Conservation (phyloP, 1,140 invertebrate species). For the Oncopeltus fasciatus region DNA sequence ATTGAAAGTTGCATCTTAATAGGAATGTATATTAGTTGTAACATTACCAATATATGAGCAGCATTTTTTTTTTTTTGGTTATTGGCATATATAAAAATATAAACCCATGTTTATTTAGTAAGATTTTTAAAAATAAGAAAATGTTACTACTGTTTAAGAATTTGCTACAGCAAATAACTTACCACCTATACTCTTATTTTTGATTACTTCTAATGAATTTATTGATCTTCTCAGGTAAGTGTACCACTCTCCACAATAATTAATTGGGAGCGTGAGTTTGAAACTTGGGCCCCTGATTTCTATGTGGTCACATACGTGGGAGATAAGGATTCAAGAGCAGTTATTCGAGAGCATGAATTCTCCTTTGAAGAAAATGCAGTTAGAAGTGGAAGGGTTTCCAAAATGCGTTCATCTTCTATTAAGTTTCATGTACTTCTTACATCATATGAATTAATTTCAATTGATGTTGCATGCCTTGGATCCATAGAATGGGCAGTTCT, state of each 20-base stretch:
- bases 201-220: too few species aligned
- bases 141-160: too few species aligned
- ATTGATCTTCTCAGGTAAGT: conserved; percentile 36
- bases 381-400: conserved; percentile 45
- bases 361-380: conserved; percentile 93
- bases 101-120: too few species aligned
- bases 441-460: conserved; percentile 95
- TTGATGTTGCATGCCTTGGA: conserved; percentile 89
- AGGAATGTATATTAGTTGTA: too few species aligned
- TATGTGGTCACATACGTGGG: conserved; percentile 98
- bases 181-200: too few species aligned
- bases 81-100: too few species aligned
- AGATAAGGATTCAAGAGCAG: conserved; percentile 92
- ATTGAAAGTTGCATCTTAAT: too few species aligned
- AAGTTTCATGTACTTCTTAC: conserved; percentile 98
- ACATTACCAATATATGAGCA: too few species aligned
- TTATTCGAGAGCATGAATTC: conserved; percentile 93
- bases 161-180: too few species aligned
- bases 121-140: too few species aligned
- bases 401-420: conserved; percentile 62
- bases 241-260: conserved; percentile 97
- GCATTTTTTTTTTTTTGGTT: too few species aligned
- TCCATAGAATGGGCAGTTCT: conserved; percentile 99
- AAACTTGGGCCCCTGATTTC: conserved; percentile 99
- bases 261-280: conserved; percentile 99